A percentile compares a stretch with the other conserved stretches of the same genome.
Conservation (phyloP, 2,888 invertebrate species). For the Cataglyphis albicans region DNA sequence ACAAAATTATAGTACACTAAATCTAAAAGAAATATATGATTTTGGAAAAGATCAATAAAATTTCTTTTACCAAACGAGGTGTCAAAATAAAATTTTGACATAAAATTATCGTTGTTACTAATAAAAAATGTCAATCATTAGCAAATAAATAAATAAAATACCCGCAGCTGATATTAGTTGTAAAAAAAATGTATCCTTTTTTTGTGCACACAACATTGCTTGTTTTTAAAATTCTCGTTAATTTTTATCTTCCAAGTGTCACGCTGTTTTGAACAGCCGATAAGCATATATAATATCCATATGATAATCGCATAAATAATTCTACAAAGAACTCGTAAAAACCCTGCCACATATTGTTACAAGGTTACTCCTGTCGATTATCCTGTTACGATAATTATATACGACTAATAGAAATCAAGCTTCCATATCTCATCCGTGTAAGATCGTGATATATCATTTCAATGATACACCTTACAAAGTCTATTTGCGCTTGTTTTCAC, state of each 20-base stretch:
- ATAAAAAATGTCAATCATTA: background rate
- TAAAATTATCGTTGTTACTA: background rate
- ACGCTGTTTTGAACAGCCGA: background rate
- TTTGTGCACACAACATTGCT: background rate
- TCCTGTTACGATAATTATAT: constrained; percentile 43
- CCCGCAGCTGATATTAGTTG: background rate
- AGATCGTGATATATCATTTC: constrained; percentile 14
- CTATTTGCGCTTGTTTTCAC: background rate
- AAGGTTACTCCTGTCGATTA: background rate
- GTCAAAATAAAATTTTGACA: constrained; percentile 22
- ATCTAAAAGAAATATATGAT: background rate
- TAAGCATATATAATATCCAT: background rate
- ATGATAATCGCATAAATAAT: constrained; percentile 15
- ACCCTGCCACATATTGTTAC: background rate
- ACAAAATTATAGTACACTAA: background rate
- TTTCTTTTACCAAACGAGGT: background rate
- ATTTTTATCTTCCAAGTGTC: constrained; percentile 1
- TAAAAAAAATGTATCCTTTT: background rate
- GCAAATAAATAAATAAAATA: background rate
- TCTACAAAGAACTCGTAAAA: background rate
- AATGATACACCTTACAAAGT: constrained; percentile 9
- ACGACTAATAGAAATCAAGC: constrained; percentile 11
- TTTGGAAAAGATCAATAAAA: background rate
- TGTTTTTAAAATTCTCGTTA: background rate
- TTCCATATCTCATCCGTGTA: background rate